Evolutionary conservation across 2,797 vertebrate species (phyloP).

Genomic region (Onychomys leucogaster): DNA sequence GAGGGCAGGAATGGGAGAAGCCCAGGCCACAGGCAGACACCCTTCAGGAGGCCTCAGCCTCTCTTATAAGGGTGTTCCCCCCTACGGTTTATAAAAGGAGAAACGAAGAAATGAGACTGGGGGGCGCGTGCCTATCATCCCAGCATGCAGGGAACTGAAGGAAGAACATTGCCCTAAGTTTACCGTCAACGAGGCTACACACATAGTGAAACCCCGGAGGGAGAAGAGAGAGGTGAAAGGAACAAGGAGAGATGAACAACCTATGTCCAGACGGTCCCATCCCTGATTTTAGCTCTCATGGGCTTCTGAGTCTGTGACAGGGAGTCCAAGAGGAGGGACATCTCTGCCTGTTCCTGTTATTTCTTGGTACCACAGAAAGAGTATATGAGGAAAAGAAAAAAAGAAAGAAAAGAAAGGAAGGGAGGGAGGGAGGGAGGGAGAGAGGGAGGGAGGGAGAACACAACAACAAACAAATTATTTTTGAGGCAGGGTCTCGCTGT

Average conservation of each 20-base stretch:
- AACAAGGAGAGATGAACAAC: not conserved
- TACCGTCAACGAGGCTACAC: not conserved
- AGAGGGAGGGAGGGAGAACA: not conserved
- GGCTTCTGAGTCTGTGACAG: not conserved
- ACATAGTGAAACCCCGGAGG: not conserved
- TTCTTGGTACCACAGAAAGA: not conserved
- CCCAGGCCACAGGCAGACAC: not conserved
- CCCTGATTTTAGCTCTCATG: not conserved
- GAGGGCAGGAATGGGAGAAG: fast-evolving
- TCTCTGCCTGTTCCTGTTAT: not conserved
- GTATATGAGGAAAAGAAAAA: not conserved
- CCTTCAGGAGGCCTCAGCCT: not conserved
- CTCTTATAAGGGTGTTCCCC: not conserved
- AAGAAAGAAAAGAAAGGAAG: not conserved
- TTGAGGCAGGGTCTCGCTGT: not conserved
- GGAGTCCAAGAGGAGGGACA: not conserved
- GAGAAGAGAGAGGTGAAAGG: not conserved
- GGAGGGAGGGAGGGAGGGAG: fast-evolving
- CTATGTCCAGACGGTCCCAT: not conserved
- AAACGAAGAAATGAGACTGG: not conserved
- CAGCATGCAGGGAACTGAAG: not conserved
- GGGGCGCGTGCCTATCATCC: not conserved
- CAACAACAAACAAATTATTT: not conserved
- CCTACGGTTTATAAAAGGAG: not conserved
- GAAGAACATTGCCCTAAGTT: not conserved